Percentiles rank a stretch among this genome's conserved stretches.
These are phyloP conservation scores for Carcinoscorpius rotundicauda DNA, from an alignment of 1,140 invertebrate genomes.

Conservation along the genomic window DNA sequence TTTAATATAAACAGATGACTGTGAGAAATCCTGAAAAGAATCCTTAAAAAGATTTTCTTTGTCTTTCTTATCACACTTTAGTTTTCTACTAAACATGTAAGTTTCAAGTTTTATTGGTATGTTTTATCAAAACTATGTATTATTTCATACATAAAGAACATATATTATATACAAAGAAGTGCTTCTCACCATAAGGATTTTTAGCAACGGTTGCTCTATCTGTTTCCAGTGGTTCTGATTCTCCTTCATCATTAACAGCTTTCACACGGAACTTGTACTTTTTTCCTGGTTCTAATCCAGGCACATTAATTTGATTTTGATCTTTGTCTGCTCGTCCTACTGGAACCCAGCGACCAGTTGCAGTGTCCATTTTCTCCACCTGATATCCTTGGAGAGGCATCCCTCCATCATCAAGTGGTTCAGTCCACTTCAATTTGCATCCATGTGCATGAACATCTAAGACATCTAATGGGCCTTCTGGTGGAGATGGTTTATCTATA, in stretches of 20 bases:
- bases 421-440: slow-evolving; percentile 89
- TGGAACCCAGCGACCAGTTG: slow-evolving; percentile 48
- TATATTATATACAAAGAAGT: background rate
- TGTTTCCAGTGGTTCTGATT: slow-evolving; percentile 85
- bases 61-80: no score
- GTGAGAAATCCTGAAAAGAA: no score
- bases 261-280: slow-evolving; percentile 92
- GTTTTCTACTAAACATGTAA: no score
- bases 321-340: slow-evolving; percentile 59
- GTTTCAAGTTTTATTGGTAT: no score
- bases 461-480: slow-evolving; percentile 87
- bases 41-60: no score
- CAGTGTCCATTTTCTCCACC: slow-evolving; percentile 82
- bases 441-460: slow-evolving; percentile 87
- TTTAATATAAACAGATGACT: no score
- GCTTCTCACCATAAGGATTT: slow-evolving; percentile 70
- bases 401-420: slow-evolving; percentile 89
- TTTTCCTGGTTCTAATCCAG: slow-evolving; percentile 76
- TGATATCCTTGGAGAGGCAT: slow-evolving; percentile 77
- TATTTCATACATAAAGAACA: background rate
- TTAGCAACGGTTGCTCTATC: slow-evolving; percentile 78
- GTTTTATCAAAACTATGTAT: no score
- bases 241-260: slow-evolving; percentile 89
- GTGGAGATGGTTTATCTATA: slow-evolving; percentile 71
- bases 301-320: slow-evolving; percentile 71